These are phyloP conservation scores for Petrophora chlorosata DNA, from an alignment of 2,888 invertebrate genomes.

Conservation along the genomic window DNA sequence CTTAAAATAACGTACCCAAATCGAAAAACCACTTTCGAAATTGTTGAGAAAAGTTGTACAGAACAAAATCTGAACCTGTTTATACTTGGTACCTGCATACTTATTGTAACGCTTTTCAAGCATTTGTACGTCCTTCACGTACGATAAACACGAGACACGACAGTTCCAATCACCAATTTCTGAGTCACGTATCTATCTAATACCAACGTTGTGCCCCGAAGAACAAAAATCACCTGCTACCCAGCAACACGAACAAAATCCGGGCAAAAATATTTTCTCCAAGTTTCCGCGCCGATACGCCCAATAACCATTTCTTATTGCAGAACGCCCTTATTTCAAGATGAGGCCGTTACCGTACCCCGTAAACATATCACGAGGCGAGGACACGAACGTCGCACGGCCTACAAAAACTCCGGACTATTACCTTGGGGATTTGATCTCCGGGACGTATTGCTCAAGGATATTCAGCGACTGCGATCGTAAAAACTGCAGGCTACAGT, in stretches of 20 bases:
- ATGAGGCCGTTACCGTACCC: slow-evolving; percentile 74
- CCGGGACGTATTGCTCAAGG: slow-evolving; percentile 95
- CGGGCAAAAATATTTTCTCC: slow-evolving; percentile 26
- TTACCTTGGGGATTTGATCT: slow-evolving; percentile 94
- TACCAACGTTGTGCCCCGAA: not conserved
- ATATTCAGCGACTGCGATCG: slow-evolving; percentile 96
- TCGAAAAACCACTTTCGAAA: too few relatives aligned
- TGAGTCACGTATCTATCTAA: slow-evolving; percentile 11
- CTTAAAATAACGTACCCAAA: too few relatives aligned
- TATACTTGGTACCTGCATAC: too few relatives aligned
- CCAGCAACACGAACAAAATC: slow-evolving; percentile 19
- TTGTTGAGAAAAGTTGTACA: too few relatives aligned
- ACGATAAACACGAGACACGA: not conserved
- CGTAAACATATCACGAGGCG: slow-evolving; percentile 77
- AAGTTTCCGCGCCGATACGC: slow-evolving; percentile 33
- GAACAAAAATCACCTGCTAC: slow-evolving; percentile 20
- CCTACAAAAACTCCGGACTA: slow-evolving; percentile 83
- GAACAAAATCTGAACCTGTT: too few relatives aligned
- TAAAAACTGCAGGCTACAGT: slow-evolving; percentile 94
- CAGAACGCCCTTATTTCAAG: slow-evolving; percentile 81
- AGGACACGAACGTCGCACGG: slow-evolving; percentile 69
- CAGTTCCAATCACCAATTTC: slow-evolving; percentile 4
- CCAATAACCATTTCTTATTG: slow-evolving; percentile 58
- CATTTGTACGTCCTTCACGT: slow-evolving; percentile 3
- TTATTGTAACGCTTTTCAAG: too few relatives aligned